Evolutionary conservation across 2,113 vertebrate species (phyloP).

Genomic region (Nothocercus julius): DNA sequence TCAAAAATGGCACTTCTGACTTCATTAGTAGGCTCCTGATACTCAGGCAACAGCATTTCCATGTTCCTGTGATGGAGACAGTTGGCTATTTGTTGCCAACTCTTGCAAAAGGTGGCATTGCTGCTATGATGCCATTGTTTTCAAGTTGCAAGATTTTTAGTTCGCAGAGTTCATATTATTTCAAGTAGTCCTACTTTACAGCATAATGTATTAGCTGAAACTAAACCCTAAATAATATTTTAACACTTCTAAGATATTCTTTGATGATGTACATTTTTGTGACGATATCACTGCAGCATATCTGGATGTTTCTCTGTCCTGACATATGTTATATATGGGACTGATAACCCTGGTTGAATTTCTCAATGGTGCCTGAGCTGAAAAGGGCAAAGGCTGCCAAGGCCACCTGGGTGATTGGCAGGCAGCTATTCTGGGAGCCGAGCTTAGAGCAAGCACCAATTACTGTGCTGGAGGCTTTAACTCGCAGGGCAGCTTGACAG

Average conservation of each 20-base stretch:
- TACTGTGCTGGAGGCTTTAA: not conserved
- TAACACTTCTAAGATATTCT: not conserved
- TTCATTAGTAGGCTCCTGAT: not conserved
- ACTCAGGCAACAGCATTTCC: not conserved
- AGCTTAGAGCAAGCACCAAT: not conserved
- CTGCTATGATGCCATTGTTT: not conserved
- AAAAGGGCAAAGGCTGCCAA: not conserved
- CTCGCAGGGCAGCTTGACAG: not conserved
- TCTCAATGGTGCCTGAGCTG: not conserved
- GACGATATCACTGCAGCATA: not conserved
- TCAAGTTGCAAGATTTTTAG: not conserved
- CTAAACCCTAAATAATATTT: not conserved
- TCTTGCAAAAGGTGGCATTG: not conserved
- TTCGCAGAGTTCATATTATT: no score
- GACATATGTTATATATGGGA: not conserved
- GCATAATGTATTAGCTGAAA: not conserved
- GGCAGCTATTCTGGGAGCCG: rapidly evolving
- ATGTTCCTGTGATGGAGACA: not conserved
- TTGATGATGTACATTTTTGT: not conserved
- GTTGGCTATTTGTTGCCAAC: not conserved
- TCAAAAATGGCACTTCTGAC: not conserved
- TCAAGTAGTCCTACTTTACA: not conserved
- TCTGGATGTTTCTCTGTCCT: not conserved
- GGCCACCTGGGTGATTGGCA: not conserved
- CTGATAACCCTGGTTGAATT: not conserved